phyloP scores from a whole-genome alignment of 2,797 vertebrate species.

The Neomorphus geoffroyi region DNA sequence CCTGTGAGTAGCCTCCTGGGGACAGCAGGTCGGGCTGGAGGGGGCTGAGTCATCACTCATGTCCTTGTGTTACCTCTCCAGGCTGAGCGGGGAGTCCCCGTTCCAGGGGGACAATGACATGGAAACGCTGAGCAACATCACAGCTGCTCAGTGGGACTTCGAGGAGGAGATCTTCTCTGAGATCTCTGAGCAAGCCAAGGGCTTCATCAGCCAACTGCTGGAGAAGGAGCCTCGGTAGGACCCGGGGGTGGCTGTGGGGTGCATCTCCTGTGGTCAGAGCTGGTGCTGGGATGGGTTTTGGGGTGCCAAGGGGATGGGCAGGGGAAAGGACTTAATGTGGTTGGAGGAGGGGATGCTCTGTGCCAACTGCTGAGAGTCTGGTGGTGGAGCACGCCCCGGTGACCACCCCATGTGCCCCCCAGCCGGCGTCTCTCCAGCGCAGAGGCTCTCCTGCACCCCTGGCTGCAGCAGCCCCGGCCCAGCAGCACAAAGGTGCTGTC shows the following conservation, averaged over 20 bases:
- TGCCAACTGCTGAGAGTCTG: not conserved
- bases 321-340: not conserved
- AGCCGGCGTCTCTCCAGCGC: slow-evolving; percentile 80
- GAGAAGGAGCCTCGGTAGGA: slow-evolving; percentile 81
- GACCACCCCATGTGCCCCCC: fast-evolving
- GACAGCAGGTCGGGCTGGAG: not conserved
- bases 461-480: slow-evolving; percentile 77
- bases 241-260: not conserved
- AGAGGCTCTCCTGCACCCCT: slow-evolving; percentile 81
- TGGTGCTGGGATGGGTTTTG: not conserved
- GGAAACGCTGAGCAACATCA: slow-evolving; percentile 85
- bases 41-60: not conserved
- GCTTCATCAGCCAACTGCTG: slow-evolving; percentile 86
- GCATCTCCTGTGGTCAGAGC: not conserved
- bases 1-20: slow-evolving; percentile 77
- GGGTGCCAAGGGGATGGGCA: not conserved
- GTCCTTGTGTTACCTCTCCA: slow-evolving; percentile 2
- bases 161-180: slow-evolving; percentile 85
- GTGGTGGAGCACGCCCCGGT: not conserved
- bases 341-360: fast-evolving
- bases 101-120: slow-evolving; percentile 86
- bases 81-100: slow-evolving; percentile 88
- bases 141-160: slow-evolving; percentile 86
- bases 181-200: slow-evolving; percentile 84
- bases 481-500: slow-evolving; percentile 76